Percentiles rank a stretch among this genome's conserved stretches.
phyloP scores from a whole-genome alignment of 2,797 vertebrate genomes.

The Echiichthys vipera region DNA sequence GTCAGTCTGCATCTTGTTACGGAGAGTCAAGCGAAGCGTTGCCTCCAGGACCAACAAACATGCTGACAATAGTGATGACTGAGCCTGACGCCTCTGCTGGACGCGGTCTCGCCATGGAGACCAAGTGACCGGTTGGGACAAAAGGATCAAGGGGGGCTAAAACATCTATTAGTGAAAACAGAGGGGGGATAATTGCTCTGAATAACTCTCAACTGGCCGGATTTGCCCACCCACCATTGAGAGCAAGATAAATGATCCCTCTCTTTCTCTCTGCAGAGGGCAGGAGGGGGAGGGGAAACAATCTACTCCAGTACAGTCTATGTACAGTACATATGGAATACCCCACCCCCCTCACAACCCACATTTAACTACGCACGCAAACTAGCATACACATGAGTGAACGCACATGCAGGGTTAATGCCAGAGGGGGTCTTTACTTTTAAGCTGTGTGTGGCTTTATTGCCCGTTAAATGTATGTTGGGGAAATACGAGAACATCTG shows the following conservation, averaged over 20 bases:
- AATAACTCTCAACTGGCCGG: slow-evolving; percentile 70
- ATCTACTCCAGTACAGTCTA: slow-evolving; percentile 39
- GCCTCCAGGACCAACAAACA: slow-evolving; percentile 50
- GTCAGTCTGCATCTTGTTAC: slow-evolving; percentile 36
- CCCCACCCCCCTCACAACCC: slow-evolving; percentile 10
- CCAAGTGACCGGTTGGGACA: slow-evolving; percentile 53
- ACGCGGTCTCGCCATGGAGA: slow-evolving; percentile 31
- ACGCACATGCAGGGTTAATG: slow-evolving; percentile 60
- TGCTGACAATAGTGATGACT: slow-evolving; percentile 36
- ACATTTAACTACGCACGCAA: slow-evolving; percentile 72
- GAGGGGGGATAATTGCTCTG: slow-evolving; percentile 71
- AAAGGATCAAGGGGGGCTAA: slow-evolving; percentile 41
- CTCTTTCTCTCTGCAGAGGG: slow-evolving; percentile 36
- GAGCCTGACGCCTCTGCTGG: slow-evolving; percentile 41
- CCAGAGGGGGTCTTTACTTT: slow-evolving; percentile 53
- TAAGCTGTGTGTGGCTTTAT: slow-evolving; percentile 60
- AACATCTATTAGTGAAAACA: slow-evolving; percentile 67
- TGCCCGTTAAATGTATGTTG: slow-evolving; percentile 75
- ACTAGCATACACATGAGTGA: slow-evolving; percentile 73
- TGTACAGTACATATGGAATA: slow-evolving; percentile 53
- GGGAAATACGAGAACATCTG: slow-evolving; percentile 71
- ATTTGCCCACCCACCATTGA: slow-evolving; percentile 69
- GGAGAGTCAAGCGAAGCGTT: slow-evolving; percentile 10
- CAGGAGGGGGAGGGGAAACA: slow-evolving; percentile 13
- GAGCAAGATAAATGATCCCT: slow-evolving; percentile 70